Evolutionary conservation across 2,113 vertebrate genomes (phyloP).

Genomic region (Thryonomys swinderianus): DNA sequence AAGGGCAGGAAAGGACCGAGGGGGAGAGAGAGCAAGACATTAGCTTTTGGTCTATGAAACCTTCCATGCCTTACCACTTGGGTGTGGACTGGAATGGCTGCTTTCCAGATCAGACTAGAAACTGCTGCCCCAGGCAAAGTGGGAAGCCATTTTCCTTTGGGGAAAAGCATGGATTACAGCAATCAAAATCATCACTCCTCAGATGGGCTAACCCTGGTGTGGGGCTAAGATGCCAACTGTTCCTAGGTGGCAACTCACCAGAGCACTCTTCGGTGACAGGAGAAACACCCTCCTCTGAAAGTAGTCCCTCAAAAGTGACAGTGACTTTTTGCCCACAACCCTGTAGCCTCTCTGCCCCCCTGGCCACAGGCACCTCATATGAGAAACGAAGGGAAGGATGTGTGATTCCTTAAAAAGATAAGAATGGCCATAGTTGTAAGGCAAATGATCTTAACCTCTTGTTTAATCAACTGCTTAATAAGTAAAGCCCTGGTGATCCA

Average conservation of each 20-base stretch:
- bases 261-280: background rate
- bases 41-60: slow-evolving; percentile 60
- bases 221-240: background rate
- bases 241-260: slow-evolving; percentile 43
- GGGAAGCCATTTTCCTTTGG: slow-evolving; percentile 27
- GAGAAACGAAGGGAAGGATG: slow-evolving; percentile 10
- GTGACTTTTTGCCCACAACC: background rate
- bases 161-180: background rate
- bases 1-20: slow-evolving; percentile 82
- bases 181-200: background rate
- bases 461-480: slow-evolving; percentile 64
- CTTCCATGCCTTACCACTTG: slow-evolving; percentile 49
- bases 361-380: background rate
- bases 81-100: slow-evolving; percentile 1
- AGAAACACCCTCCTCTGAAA: background rate
- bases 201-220: slow-evolving; percentile 19
- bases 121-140: background rate
- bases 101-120: slow-evolving; percentile 53
- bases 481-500: slow-evolving; percentile 51
- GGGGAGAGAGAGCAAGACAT: slow-evolving; percentile 80
- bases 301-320: slow-evolving; percentile 38
- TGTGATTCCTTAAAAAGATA: background rate
- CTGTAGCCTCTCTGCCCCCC: background rate
- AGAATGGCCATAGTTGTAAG: background rate
- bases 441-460: slow-evolving; percentile 38